These are phyloP conservation scores for Orchesella cincta DNA, from an alignment of 1,140 invertebrate species.

Conservation along the genomic window DNA sequence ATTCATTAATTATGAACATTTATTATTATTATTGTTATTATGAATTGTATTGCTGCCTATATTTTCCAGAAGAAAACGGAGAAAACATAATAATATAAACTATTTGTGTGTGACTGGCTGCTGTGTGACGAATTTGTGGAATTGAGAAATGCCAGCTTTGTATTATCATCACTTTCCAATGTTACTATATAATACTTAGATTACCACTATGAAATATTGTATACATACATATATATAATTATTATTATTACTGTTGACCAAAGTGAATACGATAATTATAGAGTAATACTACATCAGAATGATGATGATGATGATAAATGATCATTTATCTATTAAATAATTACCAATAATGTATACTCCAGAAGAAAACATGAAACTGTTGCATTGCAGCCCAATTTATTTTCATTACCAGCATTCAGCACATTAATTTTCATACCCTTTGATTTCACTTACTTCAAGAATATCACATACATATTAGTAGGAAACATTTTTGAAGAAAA, in stretches of 20 bases:
- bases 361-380: background rate
- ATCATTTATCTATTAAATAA: conserved; percentile 30
- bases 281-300: conserved; percentile 23
- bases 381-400: background rate
- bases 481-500: too few relatives aligned
- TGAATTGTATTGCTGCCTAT: conserved; percentile 16
- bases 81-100: background rate
- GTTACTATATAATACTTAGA: conserved; percentile 1
- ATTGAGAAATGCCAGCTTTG: conserved; percentile 26
- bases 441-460: too few relatives aligned
- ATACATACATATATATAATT: conserved; percentile 24
- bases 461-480: too few relatives aligned
- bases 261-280: conserved; percentile 26
- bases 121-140: conserved; percentile 7
- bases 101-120: conserved; percentile 10
- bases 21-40: background rate
- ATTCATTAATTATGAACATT: too few relatives aligned
- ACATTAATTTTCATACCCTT: too few relatives aligned
- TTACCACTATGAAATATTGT: background rate
- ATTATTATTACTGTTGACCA: conserved; percentile 31
- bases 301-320: conserved; percentile 19
- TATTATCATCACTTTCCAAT: conserved; percentile 30
- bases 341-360: conserved; percentile 27
- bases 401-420: too few relatives aligned
- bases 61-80: conserved; percentile 12